These are phyloP conservation scores for Dufourea novaeangliae DNA, from an alignment of 1,140 invertebrate genomes.

Conservation along the genomic window DNA sequence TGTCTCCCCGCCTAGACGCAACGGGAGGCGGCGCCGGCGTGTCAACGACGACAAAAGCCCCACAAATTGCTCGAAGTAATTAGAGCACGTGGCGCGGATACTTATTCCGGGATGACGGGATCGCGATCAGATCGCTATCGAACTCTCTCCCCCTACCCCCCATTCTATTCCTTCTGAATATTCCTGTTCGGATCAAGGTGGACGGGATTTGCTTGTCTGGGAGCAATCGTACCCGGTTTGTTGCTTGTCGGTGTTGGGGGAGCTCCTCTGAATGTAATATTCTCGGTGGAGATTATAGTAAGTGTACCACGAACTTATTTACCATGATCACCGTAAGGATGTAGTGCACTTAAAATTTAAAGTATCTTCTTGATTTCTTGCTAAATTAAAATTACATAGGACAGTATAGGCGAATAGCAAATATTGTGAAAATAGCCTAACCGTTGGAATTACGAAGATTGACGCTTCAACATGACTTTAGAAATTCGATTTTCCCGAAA, in stretches of 20 bases:
- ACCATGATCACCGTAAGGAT: too few relatives aligned
- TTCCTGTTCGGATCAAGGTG: background rate
- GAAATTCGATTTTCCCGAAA: too few relatives aligned
- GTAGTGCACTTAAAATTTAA: too few relatives aligned
- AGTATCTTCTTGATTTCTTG: too few relatives aligned
- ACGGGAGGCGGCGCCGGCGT: slow-evolving; percentile 21
- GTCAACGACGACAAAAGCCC: slow-evolving; percentile 48
- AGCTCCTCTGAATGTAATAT: too few relatives aligned
- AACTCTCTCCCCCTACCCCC: background rate
- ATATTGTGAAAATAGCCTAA: too few relatives aligned
- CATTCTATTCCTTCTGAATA: background rate
- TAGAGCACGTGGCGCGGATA: slow-evolving; percentile 56
- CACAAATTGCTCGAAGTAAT: slow-evolving; percentile 55
- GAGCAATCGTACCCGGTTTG: background rate
- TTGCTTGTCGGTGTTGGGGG: background rate
- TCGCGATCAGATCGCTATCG: background rate
- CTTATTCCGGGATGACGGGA: slow-evolving; percentile 5
- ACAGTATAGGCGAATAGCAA: too few relatives aligned
- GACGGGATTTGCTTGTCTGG: background rate
- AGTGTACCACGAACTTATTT: too few relatives aligned
- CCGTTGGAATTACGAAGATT: too few relatives aligned
- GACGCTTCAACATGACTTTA: too few relatives aligned
- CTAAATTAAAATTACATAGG: too few relatives aligned
- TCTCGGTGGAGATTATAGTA: too few relatives aligned
- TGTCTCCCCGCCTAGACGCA: background rate